A percentile compares a stretch with the other conserved stretches of the same genome.
phyloP scores from a whole-genome alignment of 2,113 vertebrate species.

The Sapayoa aenigma region DNA sequence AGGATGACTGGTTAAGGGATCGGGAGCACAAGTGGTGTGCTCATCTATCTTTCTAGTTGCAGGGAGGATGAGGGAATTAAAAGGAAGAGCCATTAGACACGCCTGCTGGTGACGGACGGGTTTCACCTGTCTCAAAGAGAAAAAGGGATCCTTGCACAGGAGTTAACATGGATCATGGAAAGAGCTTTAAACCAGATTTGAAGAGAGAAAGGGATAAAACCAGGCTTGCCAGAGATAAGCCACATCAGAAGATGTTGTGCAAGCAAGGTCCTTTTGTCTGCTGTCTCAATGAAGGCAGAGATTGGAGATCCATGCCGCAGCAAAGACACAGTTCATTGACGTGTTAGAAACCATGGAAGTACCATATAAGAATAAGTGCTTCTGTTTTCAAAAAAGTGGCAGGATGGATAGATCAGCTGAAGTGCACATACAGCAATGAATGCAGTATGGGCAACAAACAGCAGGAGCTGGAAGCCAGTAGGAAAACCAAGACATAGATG shows the following conservation, averaged over 20 bases:
- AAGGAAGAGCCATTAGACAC: neutral
- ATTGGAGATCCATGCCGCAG: neutral
- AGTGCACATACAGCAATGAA: neutral
- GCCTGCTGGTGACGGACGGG: no score
- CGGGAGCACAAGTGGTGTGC: neutral
- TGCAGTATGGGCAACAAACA: neutral
- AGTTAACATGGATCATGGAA: neutral
- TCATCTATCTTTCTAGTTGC: neutral
- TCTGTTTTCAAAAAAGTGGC: neutral
- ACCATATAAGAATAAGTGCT: neutral
- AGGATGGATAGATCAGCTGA: neutral
- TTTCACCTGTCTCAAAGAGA: neutral
- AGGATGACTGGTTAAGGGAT: neutral
- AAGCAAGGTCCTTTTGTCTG: neutral
- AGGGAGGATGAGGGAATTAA: neutral
- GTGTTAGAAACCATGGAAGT: no score
- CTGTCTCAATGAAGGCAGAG: neutral
- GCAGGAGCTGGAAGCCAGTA: neutral
- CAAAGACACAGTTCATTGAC: neutral
- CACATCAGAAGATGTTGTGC: neutral
- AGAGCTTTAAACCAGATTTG: neutral
- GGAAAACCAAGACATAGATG: neutral
- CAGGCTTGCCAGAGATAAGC: neutral
- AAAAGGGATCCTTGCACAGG: neutral
- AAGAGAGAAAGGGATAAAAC: neutral